Evolutionary conservation across 2,797 vertebrate species (phyloP).

Genomic region (Danio albolineatus): DNA sequence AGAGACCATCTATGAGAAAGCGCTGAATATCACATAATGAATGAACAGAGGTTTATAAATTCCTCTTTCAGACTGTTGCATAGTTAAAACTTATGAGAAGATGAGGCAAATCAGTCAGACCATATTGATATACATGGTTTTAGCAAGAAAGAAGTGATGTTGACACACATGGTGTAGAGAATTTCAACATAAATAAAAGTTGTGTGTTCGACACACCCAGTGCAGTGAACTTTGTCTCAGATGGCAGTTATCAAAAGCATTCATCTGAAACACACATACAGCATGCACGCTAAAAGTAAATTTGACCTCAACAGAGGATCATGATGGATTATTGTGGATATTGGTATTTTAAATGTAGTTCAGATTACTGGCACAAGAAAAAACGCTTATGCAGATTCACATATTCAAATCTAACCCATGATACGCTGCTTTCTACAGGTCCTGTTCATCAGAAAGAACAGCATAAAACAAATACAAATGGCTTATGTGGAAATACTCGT

Average conservation of each 20-base stretch:
- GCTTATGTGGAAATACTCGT: not conserved
- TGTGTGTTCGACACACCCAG: slow-evolving; percentile 25
- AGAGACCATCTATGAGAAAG: not conserved
- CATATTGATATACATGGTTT: slow-evolving; percentile 1
- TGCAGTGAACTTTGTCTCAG: slow-evolving; percentile 15
- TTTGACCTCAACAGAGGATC: slow-evolving; percentile 21
- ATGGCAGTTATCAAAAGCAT: not conserved
- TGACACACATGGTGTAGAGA: slow-evolving; percentile 26
- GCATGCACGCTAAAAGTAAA: not conserved
- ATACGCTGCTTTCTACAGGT: not conserved
- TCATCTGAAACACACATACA: not conserved
- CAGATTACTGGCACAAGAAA: not conserved
- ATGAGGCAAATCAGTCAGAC: not conserved
- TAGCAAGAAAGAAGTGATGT: slow-evolving; percentile 19
- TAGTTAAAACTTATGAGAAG: not conserved
- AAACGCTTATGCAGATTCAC: slow-evolving; percentile 12
- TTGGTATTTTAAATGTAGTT: not conserved
- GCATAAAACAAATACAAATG: not conserved
- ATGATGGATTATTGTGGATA: not conserved
- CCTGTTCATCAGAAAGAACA: not conserved
- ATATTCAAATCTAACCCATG: slow-evolving; percentile 3
- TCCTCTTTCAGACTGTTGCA: not conserved
- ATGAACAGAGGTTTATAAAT: not conserved
- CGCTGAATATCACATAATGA: slow-evolving; percentile 29
- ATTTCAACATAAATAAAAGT: slow-evolving; percentile 15